Evolutionary conservation across 2,888 invertebrate species (phyloP).

Genomic region (Parochlus steinenii): DNA sequence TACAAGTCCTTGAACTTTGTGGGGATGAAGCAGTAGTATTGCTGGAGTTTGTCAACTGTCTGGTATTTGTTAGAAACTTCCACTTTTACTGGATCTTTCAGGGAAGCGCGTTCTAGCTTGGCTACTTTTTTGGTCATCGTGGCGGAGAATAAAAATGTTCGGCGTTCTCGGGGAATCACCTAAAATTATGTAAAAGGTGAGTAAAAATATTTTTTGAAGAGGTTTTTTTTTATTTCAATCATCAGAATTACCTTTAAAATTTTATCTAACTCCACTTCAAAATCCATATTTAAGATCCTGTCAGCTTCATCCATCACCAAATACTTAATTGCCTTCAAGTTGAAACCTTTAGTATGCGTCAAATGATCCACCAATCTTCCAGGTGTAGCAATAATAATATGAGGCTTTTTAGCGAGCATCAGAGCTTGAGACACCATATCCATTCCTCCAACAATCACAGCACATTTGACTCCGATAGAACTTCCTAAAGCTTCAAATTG

Average conservation of each 20-base stretch:
- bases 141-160: slow-evolving; percentile 91
- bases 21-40: slow-evolving; percentile 90
- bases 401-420: slow-evolving; percentile 86
- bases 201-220: background rate
- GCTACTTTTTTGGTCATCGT: slow-evolving; percentile 98
- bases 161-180: slow-evolving; percentile 77
- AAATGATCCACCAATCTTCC: slow-evolving; percentile 91
- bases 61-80: slow-evolving; percentile 95
- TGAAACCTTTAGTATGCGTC: slow-evolving; percentile 96
- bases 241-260: slow-evolving; percentile 55
- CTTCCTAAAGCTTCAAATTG: slow-evolving; percentile 92
- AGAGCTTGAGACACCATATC: slow-evolving; percentile 94
- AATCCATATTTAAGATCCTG: slow-evolving; percentile 96
- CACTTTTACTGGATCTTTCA: slow-evolving; percentile 87
- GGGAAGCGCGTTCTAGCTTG: slow-evolving; percentile 87
- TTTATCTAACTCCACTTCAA: slow-evolving; percentile 94
- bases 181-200: slow-evolving; percentile 14
- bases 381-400: slow-evolving; percentile 92
- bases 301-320: slow-evolving; percentile 99
- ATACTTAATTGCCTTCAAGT: slow-evolving; percentile 71
- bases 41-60: slow-evolving; percentile 91
- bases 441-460: slow-evolving; percentile 96
- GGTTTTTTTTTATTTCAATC: background rate
- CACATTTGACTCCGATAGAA: slow-evolving; percentile 85
- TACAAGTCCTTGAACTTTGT: slow-evolving; percentile 95